Base-by-base conservation (phyloP, 2,113 vertebrate species). In the Menura novaehollandiae region DNA sequence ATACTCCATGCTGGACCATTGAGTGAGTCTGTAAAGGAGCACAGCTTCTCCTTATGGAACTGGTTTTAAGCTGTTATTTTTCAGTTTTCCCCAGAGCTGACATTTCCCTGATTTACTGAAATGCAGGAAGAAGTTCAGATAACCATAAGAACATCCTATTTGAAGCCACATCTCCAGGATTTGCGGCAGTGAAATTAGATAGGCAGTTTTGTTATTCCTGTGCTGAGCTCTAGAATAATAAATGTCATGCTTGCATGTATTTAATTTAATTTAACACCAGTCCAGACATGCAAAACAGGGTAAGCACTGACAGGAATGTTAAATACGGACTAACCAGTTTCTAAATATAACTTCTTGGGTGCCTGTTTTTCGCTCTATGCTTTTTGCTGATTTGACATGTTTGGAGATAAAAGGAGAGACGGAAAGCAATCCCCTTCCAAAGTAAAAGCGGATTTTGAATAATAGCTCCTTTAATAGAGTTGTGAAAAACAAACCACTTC, bases 331-430 rank as follows among this genome's bases (percentile, higher is more conserved):
- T 87, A 97, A 96, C 81, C 72, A 68, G 73, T 76, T 93, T 95
- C 98, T 97, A 95, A 97, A 97, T 96, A 97, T 96, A 97, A 72
- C 91, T 88, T 60, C 67, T 94, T 81, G 81, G 93, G 83, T 89
- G 91, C 88, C 72, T 96, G 96, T 94, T 91, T 95, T 95, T 93
- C 71, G 90, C 75, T 76, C 85, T 24, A 5, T 76, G 73, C 82
- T 97, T 96, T 96, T 92, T 97, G 97, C 96, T 97, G 97, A 96
- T 95, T 97, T 95, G 92, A 94, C 94, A 88, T 55, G 81, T 93
- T 93, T 85, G 32, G 44, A 96, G 95, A 96, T 95, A 97, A 95
- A 92, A 96, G 73, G 79, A 85, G 86, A 94, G 52, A 77, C 10
- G 16, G 82, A 75, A 91, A 92, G 49, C 62, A 88, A 79, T 75